Evolutionary conservation across 2,888 invertebrate species (phyloP), one percentile per base, ranked within the genome.

Genomic region (Campaea margaritaria): DNA sequence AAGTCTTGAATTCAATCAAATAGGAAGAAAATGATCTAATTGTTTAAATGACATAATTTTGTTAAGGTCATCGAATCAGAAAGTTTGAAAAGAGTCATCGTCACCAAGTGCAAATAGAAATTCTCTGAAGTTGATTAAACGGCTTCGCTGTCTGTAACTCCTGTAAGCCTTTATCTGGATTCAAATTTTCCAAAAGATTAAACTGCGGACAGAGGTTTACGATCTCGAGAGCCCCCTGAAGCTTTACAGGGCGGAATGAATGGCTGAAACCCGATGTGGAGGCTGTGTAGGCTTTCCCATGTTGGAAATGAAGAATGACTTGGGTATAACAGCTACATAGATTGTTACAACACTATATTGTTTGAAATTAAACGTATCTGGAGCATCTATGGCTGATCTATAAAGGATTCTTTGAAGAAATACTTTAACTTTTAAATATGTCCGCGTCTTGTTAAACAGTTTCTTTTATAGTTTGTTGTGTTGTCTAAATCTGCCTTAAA

Each of bases 101-200:
- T 41, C 43, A 44, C 38, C 56, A 60, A 70, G 69, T 73, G 68
- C 62, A 63, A 67, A 69, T 66, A 59, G 65, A 60, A 68, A 70
- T 75, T 73, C 68, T 68, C 70, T 70, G 57, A 66, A 76, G 72
- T 78, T 79, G 80, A 82, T 82, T 80, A 82, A 78, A 75, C 73
- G 70, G 68, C 66, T 72, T 75, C 69, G 57, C 70, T 69, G 61
- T 62, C 68, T 66, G 64, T 68, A 65, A 54, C 58, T 51, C 36
- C 65, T 64, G 68, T 74, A 73, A 76, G 72, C 76, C 78, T 76
- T 75, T 79, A 78, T 78, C 77, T 72, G 76, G 73, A 74, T 79
- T 78, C 74, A 78, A 79, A 81, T 83, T 82, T 83, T 83, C 81
- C 83, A 72, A 77, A 79, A 82, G 83, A 83, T 83, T 82, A 83